Base-by-base conservation (phyloP, 1,140 invertebrate genomes). In the Drosophila cardini region DNA sequence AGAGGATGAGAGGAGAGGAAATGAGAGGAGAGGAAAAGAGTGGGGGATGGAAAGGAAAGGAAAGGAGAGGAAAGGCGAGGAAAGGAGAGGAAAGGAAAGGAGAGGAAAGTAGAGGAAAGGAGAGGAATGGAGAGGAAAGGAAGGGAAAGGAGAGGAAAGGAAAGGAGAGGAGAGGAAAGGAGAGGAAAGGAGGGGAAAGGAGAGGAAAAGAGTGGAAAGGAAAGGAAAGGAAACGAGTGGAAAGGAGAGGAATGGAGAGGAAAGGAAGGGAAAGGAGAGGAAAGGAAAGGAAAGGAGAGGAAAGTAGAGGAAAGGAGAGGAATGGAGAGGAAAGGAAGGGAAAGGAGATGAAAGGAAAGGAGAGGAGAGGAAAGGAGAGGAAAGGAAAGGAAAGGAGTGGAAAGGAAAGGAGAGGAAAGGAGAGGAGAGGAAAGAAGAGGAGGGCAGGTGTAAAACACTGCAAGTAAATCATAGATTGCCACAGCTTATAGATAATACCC, bases 401-500 rank as follows among this genome's bases (percentile, higher is more conserved):
- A n/a, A n/a, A n/a, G n/a, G n/a, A n/a, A 5, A 5, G 21, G 21
- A 26, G 21, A 26, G 21, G 21, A 2, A 21, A 1, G 21, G 21
- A 21, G 21, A 21, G 21, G 21, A 21, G 21, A 1, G 21, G 21
- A 2, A 26, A 26, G 11, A 63, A n/a, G n/a, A n/a, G n/a, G n/a
- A n/a, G n/a, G n/a, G n/a, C n/a, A n/a, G n/a, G n/a, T n/a, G n/a
- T n/a, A n/a, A n/a, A n/a, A n/a, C n/a, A 36, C 10, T 42, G 38
- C 46, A 42, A 34, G 16, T 4, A 63, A 56, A 71, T 58, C 53
- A 43, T 16, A 42, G 36, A 52, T 67, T 57, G 26, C n/a, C 11
- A 11, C 10, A 21, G 16, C 36, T 13, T 32, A n/a, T n/a, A 38
- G 63, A 72, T 72, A 67, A 58, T 53, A 5, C 10, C 11, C 10